Evolutionary conservation across 2,888 invertebrate genomes (phyloP).

Genomic region (Margaritifera margaritifera): DNA sequence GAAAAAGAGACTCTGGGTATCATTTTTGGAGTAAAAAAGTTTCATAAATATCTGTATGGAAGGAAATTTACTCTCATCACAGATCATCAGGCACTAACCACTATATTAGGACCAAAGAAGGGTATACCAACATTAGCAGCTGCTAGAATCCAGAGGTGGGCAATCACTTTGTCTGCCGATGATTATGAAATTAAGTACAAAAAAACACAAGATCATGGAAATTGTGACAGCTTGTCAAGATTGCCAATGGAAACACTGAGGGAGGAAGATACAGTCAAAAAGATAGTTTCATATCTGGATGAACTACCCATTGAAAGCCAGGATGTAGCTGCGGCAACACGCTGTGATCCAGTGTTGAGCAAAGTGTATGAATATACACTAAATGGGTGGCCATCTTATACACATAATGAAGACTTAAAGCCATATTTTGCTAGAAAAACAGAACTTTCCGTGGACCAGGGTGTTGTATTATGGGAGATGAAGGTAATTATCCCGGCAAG

Average conservation of each 20-base stretch:
- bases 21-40: conserved; percentile 68
- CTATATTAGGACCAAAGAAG: conserved; percentile 63
- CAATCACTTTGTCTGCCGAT: conserved; percentile 60
- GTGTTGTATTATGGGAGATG: conserved; percentile 13
- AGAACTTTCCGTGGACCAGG: conserved; percentile 9
- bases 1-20: conserved; percentile 70
- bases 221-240: conserved; percentile 65
- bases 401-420: neutral
- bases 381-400: conserved; percentile 11
- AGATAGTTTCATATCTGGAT: conserved; percentile 6
- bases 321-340: conserved; percentile 10
- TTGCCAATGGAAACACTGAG: conserved; percentile 24
- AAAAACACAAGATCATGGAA: conserved; percentile 52
- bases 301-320: conserved; percentile 6
- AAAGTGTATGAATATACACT: conserved; percentile 5
- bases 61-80: conserved; percentile 63
- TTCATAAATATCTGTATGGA: conserved; percentile 70
- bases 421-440: conserved; percentile 10
- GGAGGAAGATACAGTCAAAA: conserved; percentile 2
- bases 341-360: conserved; percentile 12
- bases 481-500: conserved; percentile 10
- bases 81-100: conserved; percentile 55
- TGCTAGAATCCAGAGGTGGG: conserved; percentile 56
- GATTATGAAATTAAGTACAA: conserved; percentile 60
- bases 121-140: conserved; percentile 52